Conservation (phyloP, 1,140 invertebrate genomes). For the Drosophila erecta region DNA sequence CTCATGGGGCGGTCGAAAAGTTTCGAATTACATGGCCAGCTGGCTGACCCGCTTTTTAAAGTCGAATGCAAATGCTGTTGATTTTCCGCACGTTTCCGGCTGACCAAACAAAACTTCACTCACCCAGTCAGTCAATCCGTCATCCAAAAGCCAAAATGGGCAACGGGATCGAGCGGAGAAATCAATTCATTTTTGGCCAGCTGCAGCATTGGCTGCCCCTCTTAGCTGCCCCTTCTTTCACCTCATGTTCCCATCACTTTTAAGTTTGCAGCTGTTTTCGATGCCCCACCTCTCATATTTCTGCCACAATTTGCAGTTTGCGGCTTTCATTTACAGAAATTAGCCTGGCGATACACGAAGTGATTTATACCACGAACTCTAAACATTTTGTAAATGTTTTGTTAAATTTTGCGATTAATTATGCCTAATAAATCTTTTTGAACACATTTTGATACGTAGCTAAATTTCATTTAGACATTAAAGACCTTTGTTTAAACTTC, state of each 20-base stretch:
- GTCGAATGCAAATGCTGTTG: constrained; percentile 62
- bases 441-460: too few relatives aligned
- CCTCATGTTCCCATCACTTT: background rate
- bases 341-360: constrained; percentile 3
- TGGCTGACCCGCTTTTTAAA: constrained; percentile 64
- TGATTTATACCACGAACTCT: background rate
- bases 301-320: constrained; percentile 71
- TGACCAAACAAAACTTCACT: constrained; percentile 76
- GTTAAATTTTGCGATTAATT: background rate
- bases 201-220: constrained; percentile 44
- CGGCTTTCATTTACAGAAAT: constrained; percentile 72
- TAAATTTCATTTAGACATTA: background rate
- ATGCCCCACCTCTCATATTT: constrained; percentile 45
- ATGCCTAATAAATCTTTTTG: too few relatives aligned
- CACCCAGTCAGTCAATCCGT: constrained; percentile 44
- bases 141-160: constrained; percentile 65
- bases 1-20: constrained; percentile 28
- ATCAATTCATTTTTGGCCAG: constrained; percentile 70
- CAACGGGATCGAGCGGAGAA: constrained; percentile 55
- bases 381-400: background rate
- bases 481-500: background rate
- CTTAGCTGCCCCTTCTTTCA: background rate
- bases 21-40: constrained; percentile 62
- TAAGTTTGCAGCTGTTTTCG: constrained; percentile 24
- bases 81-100: constrained; percentile 58